A percentile compares a stretch with the other conserved stretches of the same genome.
These are phyloP conservation scores for Drosophila biarmipes DNA, from an alignment of 1,140 invertebrate genomes.

Conservation along the genomic window DNA sequence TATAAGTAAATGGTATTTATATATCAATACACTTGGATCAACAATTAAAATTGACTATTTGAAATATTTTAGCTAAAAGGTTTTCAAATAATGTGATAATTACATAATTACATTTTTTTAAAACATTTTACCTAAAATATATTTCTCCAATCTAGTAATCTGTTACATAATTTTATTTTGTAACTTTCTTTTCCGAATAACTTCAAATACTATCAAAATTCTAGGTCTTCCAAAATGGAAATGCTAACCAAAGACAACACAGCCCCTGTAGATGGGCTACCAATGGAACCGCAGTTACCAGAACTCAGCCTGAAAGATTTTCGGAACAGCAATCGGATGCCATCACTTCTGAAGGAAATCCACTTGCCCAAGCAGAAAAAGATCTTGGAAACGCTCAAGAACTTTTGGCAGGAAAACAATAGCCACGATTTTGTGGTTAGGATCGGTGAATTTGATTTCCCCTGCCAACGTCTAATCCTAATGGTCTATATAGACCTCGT, in stretches of 20 bases:
- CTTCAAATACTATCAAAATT: background rate
- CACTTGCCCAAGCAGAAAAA: background rate
- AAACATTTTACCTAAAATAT: no score
- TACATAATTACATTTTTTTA: no score
- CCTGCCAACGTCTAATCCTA: constrained; percentile 32
- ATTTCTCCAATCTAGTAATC: background rate
- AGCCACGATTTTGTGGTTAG: constrained; percentile 19
- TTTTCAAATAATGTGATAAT: no score
- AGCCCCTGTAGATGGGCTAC: background rate
- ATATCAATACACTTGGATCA: no score
- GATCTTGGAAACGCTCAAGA: background rate
- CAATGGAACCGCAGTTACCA: constrained; percentile 23
- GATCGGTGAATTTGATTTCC: constrained; percentile 14
- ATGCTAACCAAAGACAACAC: background rate
- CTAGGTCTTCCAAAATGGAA: background rate
- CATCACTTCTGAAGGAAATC: background rate
- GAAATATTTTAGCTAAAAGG: no score
- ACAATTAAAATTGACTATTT: no score
- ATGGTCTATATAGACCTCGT: constrained; percentile 16
- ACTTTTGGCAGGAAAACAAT: constrained; percentile 10
- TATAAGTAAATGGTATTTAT: background rate
- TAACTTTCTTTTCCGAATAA: background rate
- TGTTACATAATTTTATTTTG: background rate
- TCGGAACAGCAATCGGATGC: constrained; percentile 7
- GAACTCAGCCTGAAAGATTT: constrained; percentile 13